Base-by-base conservation (phyloP, 2,797 vertebrate species). In the Tenualosa thibaudeaui region DNA sequence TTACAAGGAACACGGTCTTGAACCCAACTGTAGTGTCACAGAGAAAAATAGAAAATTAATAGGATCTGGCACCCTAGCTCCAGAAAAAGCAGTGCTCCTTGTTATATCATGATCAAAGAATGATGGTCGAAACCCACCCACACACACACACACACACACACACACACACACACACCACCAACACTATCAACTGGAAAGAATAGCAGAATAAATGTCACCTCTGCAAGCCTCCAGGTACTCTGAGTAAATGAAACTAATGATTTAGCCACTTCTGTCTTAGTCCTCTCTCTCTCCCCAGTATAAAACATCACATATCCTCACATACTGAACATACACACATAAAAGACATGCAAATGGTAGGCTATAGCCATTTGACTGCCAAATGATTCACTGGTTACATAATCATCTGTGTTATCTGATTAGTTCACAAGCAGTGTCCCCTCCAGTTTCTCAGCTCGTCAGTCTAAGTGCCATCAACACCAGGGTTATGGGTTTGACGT, bases 31-130 rank as follows among this genome's bases (percentile, higher is more conserved):
- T 31, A 17, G 7, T 78, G 37, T 78, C 40, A 43, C 26, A 78
- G 71, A 15, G 71, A 46, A 46, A 46, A 19, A 46, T 78, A 46
- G 37, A 78, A 78, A 78, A 43, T 78, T 37, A 46, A 78, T 46
- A 22, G 71, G 37, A 19, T 78, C 40, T 78, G 37, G 19, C 40
- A 78, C 46, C 17, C 24, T 71, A 10, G 37, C 13, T 40, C 2
- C 50, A 51, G 50, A 26, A 62, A 24, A 15, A 65, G 56, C 22
- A n/a, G 24, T 68, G 62, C 12, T 40, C 17, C 68, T 43, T 75
- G 68, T 75, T 75, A 75, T 1, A 40, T 37, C 68, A 75, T 75
- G 68, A 43, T 78, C 71, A 78, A 43, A 46, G 26, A 43, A 78
- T n/a, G 17, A 78, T 78, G 71, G 5, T 5, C 71, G 15, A 46